These are phyloP conservation scores for Borostomias antarcticus DNA, from an alignment of 2,797 vertebrate species.

Conservation along the genomic window DNA sequence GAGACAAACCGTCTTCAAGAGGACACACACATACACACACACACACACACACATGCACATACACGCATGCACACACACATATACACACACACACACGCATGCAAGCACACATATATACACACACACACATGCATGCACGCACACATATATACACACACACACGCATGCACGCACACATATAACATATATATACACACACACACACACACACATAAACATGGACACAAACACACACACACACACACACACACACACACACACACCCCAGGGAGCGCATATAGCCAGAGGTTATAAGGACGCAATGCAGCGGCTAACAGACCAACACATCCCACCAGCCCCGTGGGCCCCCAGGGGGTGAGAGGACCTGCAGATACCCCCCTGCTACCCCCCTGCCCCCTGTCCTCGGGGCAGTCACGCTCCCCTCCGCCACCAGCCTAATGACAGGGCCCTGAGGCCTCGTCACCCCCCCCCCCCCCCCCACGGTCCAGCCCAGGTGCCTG, in stretches of 20 bases:
- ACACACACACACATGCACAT: conserved; percentile 9
- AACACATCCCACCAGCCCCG: conserved; percentile 72
- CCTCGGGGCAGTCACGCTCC: conserved; percentile 76
- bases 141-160: conserved; percentile 25
- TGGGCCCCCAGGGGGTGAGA: conserved; percentile 67
- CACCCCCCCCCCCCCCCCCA: conserved; percentile 62
- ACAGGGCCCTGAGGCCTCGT: conserved; percentile 78
- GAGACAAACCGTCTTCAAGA: too few species aligned
- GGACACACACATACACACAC: too few species aligned
- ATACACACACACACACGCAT: background rate
- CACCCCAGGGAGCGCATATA: conserved; percentile 42
- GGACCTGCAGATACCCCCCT: conserved; percentile 73
- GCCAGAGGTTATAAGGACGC: conserved; percentile 70
- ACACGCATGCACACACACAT: background rate
- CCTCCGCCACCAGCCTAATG: conserved; percentile 70
- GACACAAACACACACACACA: too few species aligned
- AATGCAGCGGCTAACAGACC: conserved; percentile 70
- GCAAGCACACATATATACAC: conserved; percentile 8
- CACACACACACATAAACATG: too few species aligned
- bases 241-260: too few species aligned
- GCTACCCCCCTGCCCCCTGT: conserved; percentile 57
- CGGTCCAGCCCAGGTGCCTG: conserved; percentile 81
- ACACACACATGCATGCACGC: conserved; percentile 11
- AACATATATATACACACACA: too few species aligned
- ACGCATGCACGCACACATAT: conserved; percentile 16